These are phyloP conservation scores for Cassiopea andromeda DNA, from an alignment of 30 jellyfish, hydroid and myxozoan species.

Conservation along the genomic window DNA sequence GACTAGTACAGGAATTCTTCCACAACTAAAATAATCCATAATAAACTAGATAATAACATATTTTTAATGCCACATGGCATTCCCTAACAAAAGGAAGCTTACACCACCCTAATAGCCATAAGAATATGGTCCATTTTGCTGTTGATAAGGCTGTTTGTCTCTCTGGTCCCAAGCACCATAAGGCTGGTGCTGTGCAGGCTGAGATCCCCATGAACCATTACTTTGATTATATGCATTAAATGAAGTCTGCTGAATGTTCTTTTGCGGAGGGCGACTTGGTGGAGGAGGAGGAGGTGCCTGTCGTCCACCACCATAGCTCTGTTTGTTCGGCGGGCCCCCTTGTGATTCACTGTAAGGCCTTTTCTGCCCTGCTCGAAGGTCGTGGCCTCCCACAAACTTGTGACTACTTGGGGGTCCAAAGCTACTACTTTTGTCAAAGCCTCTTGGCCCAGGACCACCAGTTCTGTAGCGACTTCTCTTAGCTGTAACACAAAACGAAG, in stretches of 20 bases:
- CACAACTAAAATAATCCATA: neutral
- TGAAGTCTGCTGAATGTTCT: slow-evolving; percentile 8
- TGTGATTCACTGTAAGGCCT: slow-evolving; percentile 47
- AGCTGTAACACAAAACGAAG: slow-evolving; percentile 2
- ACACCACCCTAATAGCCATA: neutral
- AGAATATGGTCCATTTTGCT: slow-evolving; percentile 1
- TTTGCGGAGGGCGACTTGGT: slow-evolving; percentile 40
- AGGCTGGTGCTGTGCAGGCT: slow-evolving; percentile 32
- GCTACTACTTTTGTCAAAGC: slow-evolving; percentile 39
- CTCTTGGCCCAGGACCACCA: slow-evolving; percentile 61
- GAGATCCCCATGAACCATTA: slow-evolving; percentile 38
- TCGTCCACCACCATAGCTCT: slow-evolving; percentile 32
- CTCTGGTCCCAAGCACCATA: slow-evolving; percentile 45
- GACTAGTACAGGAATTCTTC: too few species aligned
- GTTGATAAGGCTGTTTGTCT: neutral
- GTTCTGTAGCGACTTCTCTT: slow-evolving; percentile 72
- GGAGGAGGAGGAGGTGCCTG: slow-evolving; percentile 73
- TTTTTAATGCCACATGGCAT: neutral
- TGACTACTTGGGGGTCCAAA: slow-evolving; percentile 28
- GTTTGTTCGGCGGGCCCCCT: slow-evolving; percentile 72
- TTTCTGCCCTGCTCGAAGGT: slow-evolving; percentile 65
- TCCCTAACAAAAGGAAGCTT: neutral
- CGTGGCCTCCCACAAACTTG: slow-evolving; percentile 71
- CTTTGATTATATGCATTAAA: slow-evolving; percentile 44
- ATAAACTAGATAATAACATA: neutral